Evolutionary conservation across 2,113 vertebrate genomes (phyloP).

Genomic region (Prunella fulvescens): DNA sequence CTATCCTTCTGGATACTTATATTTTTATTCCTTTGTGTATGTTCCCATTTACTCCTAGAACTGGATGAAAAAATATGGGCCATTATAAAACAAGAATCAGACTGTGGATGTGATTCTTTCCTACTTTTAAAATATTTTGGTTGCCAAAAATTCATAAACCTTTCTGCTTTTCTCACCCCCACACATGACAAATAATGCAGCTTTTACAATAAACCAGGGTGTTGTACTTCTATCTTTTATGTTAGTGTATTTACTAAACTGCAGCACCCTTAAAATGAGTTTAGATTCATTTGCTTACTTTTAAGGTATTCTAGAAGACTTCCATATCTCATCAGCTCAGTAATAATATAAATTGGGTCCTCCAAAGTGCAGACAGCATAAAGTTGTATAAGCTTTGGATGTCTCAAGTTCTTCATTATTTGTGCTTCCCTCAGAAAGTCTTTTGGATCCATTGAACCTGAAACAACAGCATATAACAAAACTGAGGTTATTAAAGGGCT

Average conservation of each 20-base stretch:
- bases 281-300: slow-evolving; percentile 78
- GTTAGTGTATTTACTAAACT: slow-evolving; percentile 31
- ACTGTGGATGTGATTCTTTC: not conserved
- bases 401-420: slow-evolving; percentile 93
- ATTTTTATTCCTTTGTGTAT: not conserved
- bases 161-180: not conserved
- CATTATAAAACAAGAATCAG: not conserved
- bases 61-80: not conserved
- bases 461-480: slow-evolving; percentile 53
- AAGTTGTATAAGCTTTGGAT: slow-evolving; percentile 94
- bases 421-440: slow-evolving; percentile 95
- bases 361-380: slow-evolving; percentile 94
- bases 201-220: not conserved
- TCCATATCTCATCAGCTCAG: slow-evolving; percentile 94
- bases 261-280: slow-evolving; percentile 24
- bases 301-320: slow-evolving; percentile 90
- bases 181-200: not conserved
- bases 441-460: slow-evolving; percentile 88
- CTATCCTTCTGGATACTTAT: not conserved
- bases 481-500: slow-evolving; percentile 53
- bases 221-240: not conserved
- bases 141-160: not conserved
- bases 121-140: not conserved
- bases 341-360: slow-evolving; percentile 97
- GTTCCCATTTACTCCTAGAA: not conserved